phyloP scores from a whole-genome alignment of 2,797 vertebrate species.

The Myoxocephalus aenaeus region DNA sequence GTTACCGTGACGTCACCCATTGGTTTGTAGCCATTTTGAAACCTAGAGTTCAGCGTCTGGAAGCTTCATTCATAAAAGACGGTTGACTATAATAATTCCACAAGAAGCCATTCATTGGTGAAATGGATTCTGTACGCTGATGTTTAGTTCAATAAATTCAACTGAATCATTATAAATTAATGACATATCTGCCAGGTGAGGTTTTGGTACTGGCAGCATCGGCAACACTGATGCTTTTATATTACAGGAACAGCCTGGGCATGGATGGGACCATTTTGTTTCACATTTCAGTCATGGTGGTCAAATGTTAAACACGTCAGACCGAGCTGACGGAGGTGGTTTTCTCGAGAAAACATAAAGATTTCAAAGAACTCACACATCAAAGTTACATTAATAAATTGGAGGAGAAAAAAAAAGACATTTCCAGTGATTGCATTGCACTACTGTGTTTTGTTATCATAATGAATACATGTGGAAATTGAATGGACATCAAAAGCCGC shows the following conservation, averaged over 20 bases:
- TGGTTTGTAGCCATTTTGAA: too few relatives aligned
- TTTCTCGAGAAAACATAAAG: slow-evolving; percentile 6
- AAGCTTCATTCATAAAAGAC: too few relatives aligned
- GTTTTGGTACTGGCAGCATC: too few relatives aligned
- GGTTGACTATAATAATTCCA: too few relatives aligned
- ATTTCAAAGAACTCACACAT: slow-evolving; percentile 6
- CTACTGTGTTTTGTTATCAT: slow-evolving; percentile 4
- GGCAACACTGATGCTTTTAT: too few relatives aligned
- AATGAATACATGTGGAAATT: slow-evolving; percentile 35
- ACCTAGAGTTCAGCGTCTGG: too few relatives aligned
- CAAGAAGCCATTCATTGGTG: too few relatives aligned
- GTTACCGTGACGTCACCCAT: too few relatives aligned
- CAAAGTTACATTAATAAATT: slow-evolving; percentile 22
- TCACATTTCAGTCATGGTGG: neutral
- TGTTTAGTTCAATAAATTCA: too few relatives aligned
- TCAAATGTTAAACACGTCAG: slow-evolving; percentile 5
- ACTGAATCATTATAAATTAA: too few relatives aligned
- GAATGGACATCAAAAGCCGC: slow-evolving; percentile 38
- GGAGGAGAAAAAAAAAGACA: neutral
- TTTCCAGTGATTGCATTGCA: slow-evolving; percentile 41
- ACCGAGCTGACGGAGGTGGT: neutral
- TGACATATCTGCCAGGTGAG: too few relatives aligned
- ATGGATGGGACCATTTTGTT: neutral
- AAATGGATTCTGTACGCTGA: too few relatives aligned
- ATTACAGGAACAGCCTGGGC: neutral